These are phyloP conservation scores for Euleptes europaea DNA, from an alignment of 2,113 vertebrate genomes.

Conservation along the genomic window DNA sequence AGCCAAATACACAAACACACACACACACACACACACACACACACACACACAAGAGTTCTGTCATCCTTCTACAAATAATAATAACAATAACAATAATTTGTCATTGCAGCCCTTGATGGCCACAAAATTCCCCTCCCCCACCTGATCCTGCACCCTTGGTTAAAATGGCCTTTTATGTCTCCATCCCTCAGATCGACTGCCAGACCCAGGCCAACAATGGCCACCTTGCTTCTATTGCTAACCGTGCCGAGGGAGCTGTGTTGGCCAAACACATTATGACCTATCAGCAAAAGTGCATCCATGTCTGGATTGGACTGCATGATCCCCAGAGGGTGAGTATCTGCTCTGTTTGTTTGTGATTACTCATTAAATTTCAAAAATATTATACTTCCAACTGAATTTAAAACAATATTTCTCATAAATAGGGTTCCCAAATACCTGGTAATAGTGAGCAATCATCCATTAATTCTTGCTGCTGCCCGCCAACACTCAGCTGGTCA, in stretches of 20 bases:
- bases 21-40: no score
- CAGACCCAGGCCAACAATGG: not conserved
- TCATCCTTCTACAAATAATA: no score
- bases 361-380: no score
- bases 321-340: not conserved
- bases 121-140: not conserved
- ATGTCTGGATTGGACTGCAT: constrained; percentile 38
- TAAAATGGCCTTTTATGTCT: not conserved
- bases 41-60: no score
- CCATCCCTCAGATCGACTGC: constrained; percentile 15
- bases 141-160: not conserved
- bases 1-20: no score
- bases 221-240: constrained; percentile 27
- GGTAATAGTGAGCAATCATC: no score
- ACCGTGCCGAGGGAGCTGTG: not conserved
- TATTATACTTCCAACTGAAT: no score
- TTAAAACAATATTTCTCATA: no score
- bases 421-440: no score
- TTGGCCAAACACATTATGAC: constrained; percentile 3
- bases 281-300: not conserved
- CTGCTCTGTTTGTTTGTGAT: not conserved
- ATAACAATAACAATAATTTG: no score
- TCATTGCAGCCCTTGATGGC: not conserved
- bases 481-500: no score
- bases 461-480: no score